These are phyloP conservation scores for Scaptomyza polygonia DNA, from an alignment of 2,888 invertebrate species.

Conservation along the genomic window DNA sequence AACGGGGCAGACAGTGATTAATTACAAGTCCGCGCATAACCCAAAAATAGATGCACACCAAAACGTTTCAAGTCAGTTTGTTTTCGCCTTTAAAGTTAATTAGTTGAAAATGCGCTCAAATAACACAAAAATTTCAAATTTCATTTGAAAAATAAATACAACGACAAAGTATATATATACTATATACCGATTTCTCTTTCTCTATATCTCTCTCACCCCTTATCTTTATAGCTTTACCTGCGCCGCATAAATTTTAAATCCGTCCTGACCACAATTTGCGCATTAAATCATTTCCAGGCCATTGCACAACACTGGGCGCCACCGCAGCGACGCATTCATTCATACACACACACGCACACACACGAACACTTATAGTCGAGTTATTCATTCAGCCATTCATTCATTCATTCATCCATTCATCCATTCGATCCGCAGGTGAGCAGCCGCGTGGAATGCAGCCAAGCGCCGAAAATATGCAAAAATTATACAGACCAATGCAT, in stretches of 20 bases:
- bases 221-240: conserved; percentile 53
- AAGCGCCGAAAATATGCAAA: conserved; percentile 69
- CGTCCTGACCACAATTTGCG: conserved; percentile 74
- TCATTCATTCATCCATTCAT: conserved; percentile 37
- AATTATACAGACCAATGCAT: conserved; percentile 73
- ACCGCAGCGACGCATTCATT: conserved; percentile 60
- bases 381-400: conserved; percentile 45
- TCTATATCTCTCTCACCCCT: not conserved
- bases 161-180: not conserved
- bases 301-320: conserved; percentile 72
- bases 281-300: conserved; percentile 80
- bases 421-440: conserved; percentile 72
- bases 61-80: conserved; percentile 41
- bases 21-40: conserved; percentile 53
- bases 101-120: conserved; percentile 63
- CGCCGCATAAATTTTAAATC: conserved; percentile 71
- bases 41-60: conserved; percentile 47
- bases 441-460: conserved; percentile 72
- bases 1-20: conserved; percentile 74
- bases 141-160: conserved; percentile 2
- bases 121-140: conserved; percentile 26
- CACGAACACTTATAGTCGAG: conserved; percentile 44
- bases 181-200: conserved; percentile 16
- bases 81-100: conserved; percentile 71
- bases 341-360: conserved; percentile 48